phyloP scores from a whole-genome alignment of 2,113 vertebrate species.

The Macquaria ambigua region DNA sequence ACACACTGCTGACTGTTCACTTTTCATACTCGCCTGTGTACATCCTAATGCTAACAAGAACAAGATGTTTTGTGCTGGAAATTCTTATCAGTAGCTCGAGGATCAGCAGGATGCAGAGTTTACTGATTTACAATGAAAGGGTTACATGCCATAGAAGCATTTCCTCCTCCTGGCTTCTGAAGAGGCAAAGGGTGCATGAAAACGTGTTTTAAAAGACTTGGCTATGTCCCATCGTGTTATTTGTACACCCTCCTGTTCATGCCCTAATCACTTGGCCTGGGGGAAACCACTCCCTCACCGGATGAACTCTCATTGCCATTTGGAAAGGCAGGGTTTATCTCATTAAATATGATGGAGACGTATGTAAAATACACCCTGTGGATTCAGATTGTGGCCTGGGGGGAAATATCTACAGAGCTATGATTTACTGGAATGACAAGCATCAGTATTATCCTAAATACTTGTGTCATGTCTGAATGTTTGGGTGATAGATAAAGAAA shows the following conservation, averaged over 20 bases:
- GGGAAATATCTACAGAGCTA: constrained; percentile 6
- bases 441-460: constrained; percentile 32
- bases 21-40: constrained; percentile 59
- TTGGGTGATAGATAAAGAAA: constrained; percentile 34
- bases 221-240: constrained; percentile 49
- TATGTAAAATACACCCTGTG: constrained; percentile 40
- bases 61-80: constrained; percentile 65
- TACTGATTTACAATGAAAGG: constrained; percentile 45
- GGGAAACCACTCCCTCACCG: constrained; percentile 59
- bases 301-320: constrained; percentile 51
- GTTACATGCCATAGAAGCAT: constrained; percentile 43
- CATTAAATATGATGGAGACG: constrained; percentile 47
- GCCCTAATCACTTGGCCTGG: constrained; percentile 45
- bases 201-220: constrained; percentile 51
- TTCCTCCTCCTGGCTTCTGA: constrained; percentile 44
- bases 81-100: constrained; percentile 56
- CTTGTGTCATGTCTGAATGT: constrained; percentile 41
- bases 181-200: constrained; percentile 40
- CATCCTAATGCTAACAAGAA: constrained; percentile 66
- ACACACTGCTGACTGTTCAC: constrained; percentile 63
- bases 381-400: constrained; percentile 35
- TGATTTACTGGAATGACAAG: constrained; percentile 52
- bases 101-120: constrained; percentile 40
- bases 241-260: constrained; percentile 59
- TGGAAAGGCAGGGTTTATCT: constrained; percentile 26